These are phyloP conservation scores for Chaitophorus viminalis DNA, from an alignment of 2,888 invertebrate genomes.

Conservation along the genomic window DNA sequence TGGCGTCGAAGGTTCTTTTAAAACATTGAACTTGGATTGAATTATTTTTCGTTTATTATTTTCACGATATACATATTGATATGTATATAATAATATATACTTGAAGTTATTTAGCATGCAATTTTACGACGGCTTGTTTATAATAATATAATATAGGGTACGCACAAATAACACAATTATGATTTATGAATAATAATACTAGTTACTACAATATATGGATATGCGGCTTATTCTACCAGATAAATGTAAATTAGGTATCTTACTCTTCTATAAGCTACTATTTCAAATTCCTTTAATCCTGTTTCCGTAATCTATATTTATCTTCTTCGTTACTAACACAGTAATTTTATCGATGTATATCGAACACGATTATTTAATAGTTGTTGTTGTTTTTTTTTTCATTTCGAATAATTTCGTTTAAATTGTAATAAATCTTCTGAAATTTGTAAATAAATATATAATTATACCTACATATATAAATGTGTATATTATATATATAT, in stretches of 20 bases:
- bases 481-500: too few species aligned
- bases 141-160: not conserved
- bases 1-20: constrained; percentile 65
- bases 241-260: not conserved
- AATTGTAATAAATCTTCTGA: too few species aligned
- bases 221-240: not conserved
- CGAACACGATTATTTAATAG: not conserved
- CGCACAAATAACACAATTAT: not conserved
- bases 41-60: not conserved
- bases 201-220: not conserved
- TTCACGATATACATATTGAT: not conserved
- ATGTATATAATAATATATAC: not conserved
- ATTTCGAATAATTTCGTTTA: not conserved
- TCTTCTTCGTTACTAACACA: not conserved
- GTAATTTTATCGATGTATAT: not conserved
- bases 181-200: not conserved
- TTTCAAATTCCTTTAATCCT: not conserved
- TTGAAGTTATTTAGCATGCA: not conserved
- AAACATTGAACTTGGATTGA: constrained; percentile 65
- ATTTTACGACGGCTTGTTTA: not conserved
- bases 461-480: too few species aligned
- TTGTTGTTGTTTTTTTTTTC: not conserved
- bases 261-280: not conserved
- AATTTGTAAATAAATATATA: too few species aligned
- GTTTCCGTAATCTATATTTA: not conserved